Conservation (phyloP, 2,113 vertebrate species). For the Anoplopoma fimbria region DNA sequence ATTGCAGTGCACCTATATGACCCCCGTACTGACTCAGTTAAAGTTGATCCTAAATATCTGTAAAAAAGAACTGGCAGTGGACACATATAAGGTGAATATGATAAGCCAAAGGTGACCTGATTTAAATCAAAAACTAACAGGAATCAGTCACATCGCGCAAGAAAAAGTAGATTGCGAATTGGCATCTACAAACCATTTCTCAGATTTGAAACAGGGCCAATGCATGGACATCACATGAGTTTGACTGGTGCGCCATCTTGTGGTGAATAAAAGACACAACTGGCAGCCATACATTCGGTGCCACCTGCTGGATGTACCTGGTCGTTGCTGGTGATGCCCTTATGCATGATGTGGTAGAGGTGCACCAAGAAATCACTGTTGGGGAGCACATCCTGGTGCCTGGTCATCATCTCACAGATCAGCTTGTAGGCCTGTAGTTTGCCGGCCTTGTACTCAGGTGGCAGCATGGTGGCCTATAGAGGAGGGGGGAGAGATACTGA, state of each 20-base stretch:
- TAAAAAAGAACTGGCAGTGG: background rate
- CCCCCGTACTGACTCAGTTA: background rate
- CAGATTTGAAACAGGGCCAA: background rate
- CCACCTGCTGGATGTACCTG: conserved; percentile 87
- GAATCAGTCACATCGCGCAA: background rate
- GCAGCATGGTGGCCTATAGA: conserved; percentile 91
- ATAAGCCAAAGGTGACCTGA: too few species aligned
- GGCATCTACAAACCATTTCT: conserved; percentile 4
- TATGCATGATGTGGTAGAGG: conserved; percentile 95
- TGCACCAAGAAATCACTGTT: conserved; percentile 96
- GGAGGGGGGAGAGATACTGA: background rate
- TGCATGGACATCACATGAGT: background rate
- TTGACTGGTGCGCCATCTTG: conserved; percentile 63
- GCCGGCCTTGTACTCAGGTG: conserved; percentile 92
- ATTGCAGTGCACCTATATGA: background rate
- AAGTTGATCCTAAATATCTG: conserved; percentile 11
- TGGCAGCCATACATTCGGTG: background rate
- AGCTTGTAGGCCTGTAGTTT: conserved; percentile 95
- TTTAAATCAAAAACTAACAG: background rate
- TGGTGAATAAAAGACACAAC: conserved; percentile 25
- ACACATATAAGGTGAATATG: too few species aligned
- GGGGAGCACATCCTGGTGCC: conserved; percentile 95
- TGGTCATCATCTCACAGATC: conserved; percentile 98
- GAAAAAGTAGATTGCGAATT: conserved; percentile 17
- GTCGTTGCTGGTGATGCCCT: conserved; percentile 92